These are phyloP conservation scores for Battus philenor DNA, from an alignment of 1,140 invertebrate species.

Conservation along the genomic window DNA sequence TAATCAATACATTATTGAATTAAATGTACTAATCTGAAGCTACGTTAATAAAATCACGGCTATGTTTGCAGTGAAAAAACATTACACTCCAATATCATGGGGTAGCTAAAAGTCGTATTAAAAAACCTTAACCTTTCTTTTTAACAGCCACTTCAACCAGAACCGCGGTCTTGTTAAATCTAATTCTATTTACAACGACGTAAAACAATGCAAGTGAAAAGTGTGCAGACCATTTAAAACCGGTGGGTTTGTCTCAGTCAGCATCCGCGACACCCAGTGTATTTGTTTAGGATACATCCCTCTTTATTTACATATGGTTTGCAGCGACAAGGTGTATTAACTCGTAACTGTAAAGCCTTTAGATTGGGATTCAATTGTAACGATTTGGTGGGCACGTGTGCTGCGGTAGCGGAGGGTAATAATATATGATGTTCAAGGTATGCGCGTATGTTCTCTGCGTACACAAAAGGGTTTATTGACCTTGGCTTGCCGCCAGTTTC, in stretches of 20 bases:
- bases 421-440: constrained; percentile 22
- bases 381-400: constrained; percentile 15
- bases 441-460: constrained; percentile 24
- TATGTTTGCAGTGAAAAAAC: no score
- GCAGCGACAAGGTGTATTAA: constrained; percentile 22
- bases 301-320: constrained; percentile 43
- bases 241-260: constrained; percentile 30
- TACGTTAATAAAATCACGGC: no score
- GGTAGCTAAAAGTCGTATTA: constrained; percentile 21
- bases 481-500: constrained; percentile 63
- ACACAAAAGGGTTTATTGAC: constrained; percentile 58
- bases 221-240: constrained; percentile 28
- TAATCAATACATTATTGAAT: no score
- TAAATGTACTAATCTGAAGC: no score
- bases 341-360: constrained; percentile 31
- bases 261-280: constrained; percentile 53
- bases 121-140: constrained; percentile 22
- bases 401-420: constrained; percentile 11
- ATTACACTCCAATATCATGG: no score
- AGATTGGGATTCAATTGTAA: constrained; percentile 28
- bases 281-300: constrained; percentile 65
- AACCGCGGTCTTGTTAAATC: not conserved
- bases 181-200: not conserved
- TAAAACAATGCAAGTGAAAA: not conserved
- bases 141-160: constrained; percentile 8